phyloP scores from a whole-genome alignment of 2,113 vertebrate species.

The Catharus bicknelli region DNA sequence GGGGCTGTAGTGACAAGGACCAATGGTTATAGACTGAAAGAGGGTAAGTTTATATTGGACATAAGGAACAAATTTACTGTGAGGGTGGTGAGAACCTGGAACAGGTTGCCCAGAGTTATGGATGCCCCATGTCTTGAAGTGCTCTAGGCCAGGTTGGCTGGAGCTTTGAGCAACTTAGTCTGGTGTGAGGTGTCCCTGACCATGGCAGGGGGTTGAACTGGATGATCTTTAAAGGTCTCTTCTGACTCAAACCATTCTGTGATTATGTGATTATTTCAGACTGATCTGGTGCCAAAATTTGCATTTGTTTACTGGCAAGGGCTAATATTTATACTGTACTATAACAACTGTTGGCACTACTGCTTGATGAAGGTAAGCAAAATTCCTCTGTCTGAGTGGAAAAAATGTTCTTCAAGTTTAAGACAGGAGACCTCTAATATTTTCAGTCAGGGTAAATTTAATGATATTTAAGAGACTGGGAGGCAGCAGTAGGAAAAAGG shows the following conservation, averaged over 20 bases:
- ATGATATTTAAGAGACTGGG: neutral
- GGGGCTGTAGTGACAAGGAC: neutral
- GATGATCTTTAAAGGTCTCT: neutral
- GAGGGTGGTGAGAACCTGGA: neutral
- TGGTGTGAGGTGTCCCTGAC: neutral
- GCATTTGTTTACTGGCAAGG: slow-evolving; percentile 7
- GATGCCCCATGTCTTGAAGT: neutral
- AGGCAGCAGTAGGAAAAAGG: neutral
- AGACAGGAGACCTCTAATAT: neutral
- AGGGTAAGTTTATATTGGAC: neutral
- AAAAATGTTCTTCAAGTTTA: neutral
- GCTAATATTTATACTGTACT: neutral
- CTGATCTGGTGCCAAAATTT: neutral
- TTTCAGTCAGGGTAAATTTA: neutral
- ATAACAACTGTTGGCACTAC: neutral
- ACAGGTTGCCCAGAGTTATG: neutral
- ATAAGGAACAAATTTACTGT: neutral
- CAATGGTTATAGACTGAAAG: neutral
- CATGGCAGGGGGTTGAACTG: neutral
- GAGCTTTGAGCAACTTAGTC: neutral
- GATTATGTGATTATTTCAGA: neutral
- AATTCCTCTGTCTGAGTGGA: neutral
- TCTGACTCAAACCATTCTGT: neutral
- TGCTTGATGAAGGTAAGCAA: slow-evolving; percentile 16
- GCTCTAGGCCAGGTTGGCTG: neutral